These are phyloP conservation scores for Lasioglossum albipes DNA, from an alignment of 1,140 invertebrate genomes.

Conservation along the genomic window DNA sequence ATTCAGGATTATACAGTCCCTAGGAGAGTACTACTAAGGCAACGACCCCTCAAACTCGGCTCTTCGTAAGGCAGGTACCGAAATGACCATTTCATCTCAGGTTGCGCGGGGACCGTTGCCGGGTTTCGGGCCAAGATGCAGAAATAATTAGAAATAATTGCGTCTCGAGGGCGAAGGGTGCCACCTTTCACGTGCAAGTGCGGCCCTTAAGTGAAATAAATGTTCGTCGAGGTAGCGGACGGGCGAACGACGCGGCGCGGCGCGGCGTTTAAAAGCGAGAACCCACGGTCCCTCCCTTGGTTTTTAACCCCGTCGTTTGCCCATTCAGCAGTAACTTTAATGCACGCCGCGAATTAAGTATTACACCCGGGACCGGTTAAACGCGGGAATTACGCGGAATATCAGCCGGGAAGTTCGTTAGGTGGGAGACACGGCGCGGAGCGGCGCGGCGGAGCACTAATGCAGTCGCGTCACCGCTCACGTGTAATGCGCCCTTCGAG, in stretches of 20 bases:
- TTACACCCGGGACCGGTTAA: conserved; percentile 2
- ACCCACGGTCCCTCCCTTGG: no score
- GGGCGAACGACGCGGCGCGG: no score
- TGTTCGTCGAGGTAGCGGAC: conserved; percentile 31
- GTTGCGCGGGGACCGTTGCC: background rate
- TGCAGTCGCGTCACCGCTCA: background rate
- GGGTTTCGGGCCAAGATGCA: conserved; percentile 27
- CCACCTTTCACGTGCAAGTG: conserved; percentile 34
- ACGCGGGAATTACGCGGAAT: background rate
- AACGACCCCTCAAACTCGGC: no score
- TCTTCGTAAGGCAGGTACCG: background rate
- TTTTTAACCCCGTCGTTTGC: conserved; percentile 23
- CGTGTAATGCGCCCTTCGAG: background rate
- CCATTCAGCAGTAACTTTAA: conserved; percentile 28
- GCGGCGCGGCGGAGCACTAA: background rate
- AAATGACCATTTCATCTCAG: conserved; percentile 1
- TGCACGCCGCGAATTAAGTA: conserved; percentile 31
- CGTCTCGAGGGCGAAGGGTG: conserved; percentile 58
- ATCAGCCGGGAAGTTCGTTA: background rate
- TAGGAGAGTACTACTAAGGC: no score
- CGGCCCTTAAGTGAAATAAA: conserved; percentile 59
- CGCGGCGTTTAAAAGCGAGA: background rate
- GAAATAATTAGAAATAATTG: conserved; percentile 64
- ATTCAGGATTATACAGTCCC: no score
- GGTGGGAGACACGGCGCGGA: background rate